These are phyloP conservation scores for Pantherophis alleghaniensis DNA, from an alignment of 2,797 vertebrate species.

Conservation along the genomic window DNA sequence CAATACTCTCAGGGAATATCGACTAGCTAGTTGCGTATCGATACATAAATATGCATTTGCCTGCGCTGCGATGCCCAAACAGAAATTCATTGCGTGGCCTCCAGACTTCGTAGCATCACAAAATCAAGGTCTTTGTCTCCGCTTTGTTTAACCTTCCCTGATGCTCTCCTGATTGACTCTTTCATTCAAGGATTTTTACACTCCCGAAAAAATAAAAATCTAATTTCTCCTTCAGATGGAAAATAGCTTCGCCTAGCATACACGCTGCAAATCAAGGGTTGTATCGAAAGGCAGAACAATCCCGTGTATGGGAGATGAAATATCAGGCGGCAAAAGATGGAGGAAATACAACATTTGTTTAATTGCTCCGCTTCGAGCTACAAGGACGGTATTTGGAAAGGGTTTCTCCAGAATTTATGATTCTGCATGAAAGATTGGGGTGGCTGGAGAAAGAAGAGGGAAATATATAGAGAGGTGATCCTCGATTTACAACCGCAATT, in stretches of 20 bases:
- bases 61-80: background rate
- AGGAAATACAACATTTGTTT: background rate
- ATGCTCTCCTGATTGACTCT: background rate
- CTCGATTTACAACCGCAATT: too few relatives aligned
- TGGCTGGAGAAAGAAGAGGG: too few relatives aligned
- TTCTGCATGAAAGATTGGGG: fast-evolving
- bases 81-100: background rate
- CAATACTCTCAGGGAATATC: background rate
- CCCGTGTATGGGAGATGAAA: too few relatives aligned
- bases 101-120: background rate
- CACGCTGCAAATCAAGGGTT: background rate
- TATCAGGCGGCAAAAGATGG: background rate
- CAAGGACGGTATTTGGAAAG: background rate
- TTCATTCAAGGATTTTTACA: background rate
- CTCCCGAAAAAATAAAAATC: background rate
- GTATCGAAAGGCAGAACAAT: background rate
- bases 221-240: background rate
- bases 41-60: background rate
- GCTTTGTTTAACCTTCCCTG: slow-evolving; percentile 13
- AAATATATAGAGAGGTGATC: background rate
- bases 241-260: background rate
- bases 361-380: background rate
- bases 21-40: too few relatives aligned
- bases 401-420: background rate
- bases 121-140: slow-evolving; percentile 1